Conservation (phyloP, 2,888 invertebrate species). For the Keiferia lycopersicella region DNA sequence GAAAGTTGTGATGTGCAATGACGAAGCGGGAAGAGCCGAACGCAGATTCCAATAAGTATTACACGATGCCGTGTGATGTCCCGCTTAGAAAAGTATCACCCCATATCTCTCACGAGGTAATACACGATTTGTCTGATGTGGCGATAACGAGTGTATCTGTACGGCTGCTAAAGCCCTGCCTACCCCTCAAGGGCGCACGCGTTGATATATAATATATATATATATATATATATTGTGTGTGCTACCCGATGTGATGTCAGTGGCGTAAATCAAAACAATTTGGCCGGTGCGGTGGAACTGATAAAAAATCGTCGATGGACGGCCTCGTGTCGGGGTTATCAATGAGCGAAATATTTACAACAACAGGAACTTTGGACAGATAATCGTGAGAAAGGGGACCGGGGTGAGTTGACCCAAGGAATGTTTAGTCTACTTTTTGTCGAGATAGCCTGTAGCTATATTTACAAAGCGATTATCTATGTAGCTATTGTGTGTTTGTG, state of each 20-base stretch:
- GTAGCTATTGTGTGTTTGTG: background rate
- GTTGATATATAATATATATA: too few relatives aligned
- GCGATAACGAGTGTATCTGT: too few relatives aligned
- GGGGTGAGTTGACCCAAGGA: background rate
- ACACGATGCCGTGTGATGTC: too few relatives aligned
- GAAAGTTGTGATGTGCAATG: constrained; percentile 27
- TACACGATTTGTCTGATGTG: too few relatives aligned
- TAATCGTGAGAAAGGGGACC: constrained; percentile 12
- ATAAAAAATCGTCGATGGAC: constrained; percentile 2
- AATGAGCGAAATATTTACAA: constrained; percentile 7
- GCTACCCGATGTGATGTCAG: too few relatives aligned
- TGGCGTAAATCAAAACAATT: constrained; percentile 14
- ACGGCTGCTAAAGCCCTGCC: too few relatives aligned
- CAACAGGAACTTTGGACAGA: constrained; percentile 19
- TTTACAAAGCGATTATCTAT: background rate
- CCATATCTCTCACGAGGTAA: too few relatives aligned
- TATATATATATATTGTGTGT: too few relatives aligned
- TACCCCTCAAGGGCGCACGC: too few relatives aligned
- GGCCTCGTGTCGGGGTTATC: constrained; percentile 13
- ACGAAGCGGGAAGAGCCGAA: constrained; percentile 6
- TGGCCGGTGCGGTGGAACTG: background rate
- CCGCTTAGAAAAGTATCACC: too few relatives aligned
- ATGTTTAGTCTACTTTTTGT: background rate
- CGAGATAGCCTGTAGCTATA: background rate
- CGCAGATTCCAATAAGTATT: constrained; percentile 1